Conservation (phyloP, 2,113 vertebrate genomes). For the Dendropsophus ebraccatus region DNA sequence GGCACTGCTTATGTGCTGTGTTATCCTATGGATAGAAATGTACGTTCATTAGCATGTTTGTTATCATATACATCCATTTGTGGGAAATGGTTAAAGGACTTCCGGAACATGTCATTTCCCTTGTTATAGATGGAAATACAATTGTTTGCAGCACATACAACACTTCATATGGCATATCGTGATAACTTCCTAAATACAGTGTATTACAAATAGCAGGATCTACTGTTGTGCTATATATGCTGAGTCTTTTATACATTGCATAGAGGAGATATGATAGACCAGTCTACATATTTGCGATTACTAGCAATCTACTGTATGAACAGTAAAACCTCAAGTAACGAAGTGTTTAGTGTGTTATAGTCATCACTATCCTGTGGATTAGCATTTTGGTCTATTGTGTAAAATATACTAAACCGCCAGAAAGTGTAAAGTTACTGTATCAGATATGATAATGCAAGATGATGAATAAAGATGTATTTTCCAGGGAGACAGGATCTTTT, state of each 20-base stretch:
- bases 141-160: background rate
- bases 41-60: too few relatives aligned
- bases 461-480: conserved; percentile 37
- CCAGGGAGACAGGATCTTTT: conserved; percentile 13
- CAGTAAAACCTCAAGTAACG: background rate
- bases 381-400: background rate
- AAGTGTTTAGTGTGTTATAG: conserved; percentile 17
- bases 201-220: background rate
- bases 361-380: background rate
- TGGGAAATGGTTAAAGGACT: background rate
- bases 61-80: too few relatives aligned
- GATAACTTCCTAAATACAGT: background rate
- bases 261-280: background rate
- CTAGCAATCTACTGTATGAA: background rate
- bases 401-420: background rate
- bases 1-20: too few relatives aligned
- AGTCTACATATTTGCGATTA: background rate
- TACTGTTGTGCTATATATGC: background rate
- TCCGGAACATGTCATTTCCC: background rate
- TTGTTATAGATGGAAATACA: background rate
- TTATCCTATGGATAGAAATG: too few relatives aligned
- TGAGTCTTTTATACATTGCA: background rate
- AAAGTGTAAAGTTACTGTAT: conserved; percentile 33
- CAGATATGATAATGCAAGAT: conserved; percentile 20
- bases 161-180: background rate